Percentiles rank a stretch among this genome's conserved stretches.
Evolutionary conservation across 2,888 invertebrate species (phyloP).

Genomic region (Poecilobothrus nobilitatus): DNA sequence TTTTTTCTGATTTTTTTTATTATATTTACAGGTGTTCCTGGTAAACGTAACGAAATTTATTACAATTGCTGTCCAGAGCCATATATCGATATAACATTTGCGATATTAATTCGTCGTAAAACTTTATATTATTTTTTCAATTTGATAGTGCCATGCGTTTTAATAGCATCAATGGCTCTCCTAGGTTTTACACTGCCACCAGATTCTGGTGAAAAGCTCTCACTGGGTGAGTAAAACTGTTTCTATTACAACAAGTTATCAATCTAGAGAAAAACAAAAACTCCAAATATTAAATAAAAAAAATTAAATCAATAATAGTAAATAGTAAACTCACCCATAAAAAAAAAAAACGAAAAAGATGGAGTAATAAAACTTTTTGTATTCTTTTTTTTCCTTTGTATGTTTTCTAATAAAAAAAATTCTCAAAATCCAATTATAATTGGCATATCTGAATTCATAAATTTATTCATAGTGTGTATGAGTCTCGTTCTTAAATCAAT

Average conservation of each 20-base stretch:
- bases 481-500: too few species aligned
- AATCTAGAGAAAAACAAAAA: background rate
- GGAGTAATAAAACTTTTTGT: too few species aligned
- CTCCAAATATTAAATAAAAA: constrained; percentile 10
- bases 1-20: background rate
- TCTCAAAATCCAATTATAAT: too few species aligned
- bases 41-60: constrained; percentile 85
- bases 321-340: constrained; percentile 8
- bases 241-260: constrained; percentile 6
- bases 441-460: too few species aligned
- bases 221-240: constrained; percentile 62
- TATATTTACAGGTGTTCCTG: constrained; percentile 69
- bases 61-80: constrained; percentile 98
- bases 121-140: constrained; percentile 99
- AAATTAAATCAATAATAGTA: constrained; percentile 2
- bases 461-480: too few species aligned
- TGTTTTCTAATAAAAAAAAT: too few species aligned
- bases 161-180: constrained; percentile 98
- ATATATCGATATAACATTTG: constrained; percentile 95
- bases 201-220: constrained; percentile 98
- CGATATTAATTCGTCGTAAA: constrained; percentile 89
- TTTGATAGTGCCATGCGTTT: constrained; percentile 96
- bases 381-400: too few species aligned
- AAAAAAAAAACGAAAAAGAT: background rate
- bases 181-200: constrained; percentile 97